Evolutionary conservation across 2,113 vertebrate genomes (phyloP).

Genomic region (Sphyrna mokarran): DNA sequence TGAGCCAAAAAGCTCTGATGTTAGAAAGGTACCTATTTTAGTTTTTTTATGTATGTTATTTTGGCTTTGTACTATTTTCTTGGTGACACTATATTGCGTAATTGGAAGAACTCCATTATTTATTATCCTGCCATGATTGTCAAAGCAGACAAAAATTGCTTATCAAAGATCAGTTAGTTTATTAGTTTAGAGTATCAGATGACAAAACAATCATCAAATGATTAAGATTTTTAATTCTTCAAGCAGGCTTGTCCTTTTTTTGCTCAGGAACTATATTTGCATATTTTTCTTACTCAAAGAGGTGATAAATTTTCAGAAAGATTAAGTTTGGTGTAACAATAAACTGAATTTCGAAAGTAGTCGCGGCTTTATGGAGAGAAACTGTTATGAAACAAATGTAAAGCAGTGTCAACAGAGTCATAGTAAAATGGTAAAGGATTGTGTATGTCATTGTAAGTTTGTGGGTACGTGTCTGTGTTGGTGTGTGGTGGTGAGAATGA

Average conservation of each 20-base stretch:
- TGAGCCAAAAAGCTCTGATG: slow-evolving; percentile 91
- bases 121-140: background rate
- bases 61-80: background rate
- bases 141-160: background rate
- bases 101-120: background rate
- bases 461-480: too few species aligned
- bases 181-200: background rate
- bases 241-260: background rate
- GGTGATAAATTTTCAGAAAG: too few species aligned
- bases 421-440: too few species aligned
- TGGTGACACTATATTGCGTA: background rate
- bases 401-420: too few species aligned
- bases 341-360: too few species aligned
- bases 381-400: too few species aligned
- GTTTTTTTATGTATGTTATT: background rate
- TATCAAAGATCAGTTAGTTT: background rate
- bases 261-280: too few species aligned
- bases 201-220: background rate
- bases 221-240: background rate
- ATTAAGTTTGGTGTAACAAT: too few species aligned
- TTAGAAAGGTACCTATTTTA: slow-evolving; percentile 73
- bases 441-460: too few species aligned
- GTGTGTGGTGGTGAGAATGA: too few species aligned
- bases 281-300: too few species aligned
- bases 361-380: too few species aligned